Conservation (phyloP, 2,797 vertebrate genomes). For the Molossus molossus region DNA sequence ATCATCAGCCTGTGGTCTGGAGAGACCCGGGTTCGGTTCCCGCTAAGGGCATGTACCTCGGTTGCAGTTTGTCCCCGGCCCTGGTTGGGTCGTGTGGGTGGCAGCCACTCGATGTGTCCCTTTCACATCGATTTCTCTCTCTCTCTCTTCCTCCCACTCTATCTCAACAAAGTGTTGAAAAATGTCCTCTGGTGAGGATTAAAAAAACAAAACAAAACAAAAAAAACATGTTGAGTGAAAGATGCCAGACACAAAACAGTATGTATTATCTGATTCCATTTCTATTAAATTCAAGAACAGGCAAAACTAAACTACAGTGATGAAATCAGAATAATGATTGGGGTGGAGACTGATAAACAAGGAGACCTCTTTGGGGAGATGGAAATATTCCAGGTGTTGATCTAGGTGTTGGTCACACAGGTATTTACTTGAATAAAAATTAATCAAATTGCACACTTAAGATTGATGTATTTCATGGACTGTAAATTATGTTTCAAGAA, state of each 20-base stretch:
- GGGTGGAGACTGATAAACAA: background rate
- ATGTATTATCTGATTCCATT: background rate
- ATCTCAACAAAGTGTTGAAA: no score
- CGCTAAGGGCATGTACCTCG: no score
- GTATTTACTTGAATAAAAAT: conserved; percentile 44
- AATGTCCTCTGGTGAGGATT: no score
- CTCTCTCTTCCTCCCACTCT: no score
- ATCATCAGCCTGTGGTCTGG: no score
- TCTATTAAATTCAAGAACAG: conserved; percentile 26
- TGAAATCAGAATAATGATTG: conserved; percentile 19
- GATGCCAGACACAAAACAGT: background rate
- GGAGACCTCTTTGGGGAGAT: background rate
- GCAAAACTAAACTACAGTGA: background rate
- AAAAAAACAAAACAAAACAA: no score
- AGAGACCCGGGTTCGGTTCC: no score
- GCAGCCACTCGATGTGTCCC: no score
- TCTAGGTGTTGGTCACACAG: conserved; percentile 6
- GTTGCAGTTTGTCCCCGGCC: no score
- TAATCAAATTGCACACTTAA: conserved; percentile 5
- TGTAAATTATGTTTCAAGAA: conserved; percentile 33
- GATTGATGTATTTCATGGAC: conserved; percentile 5
- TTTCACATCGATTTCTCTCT: no score
- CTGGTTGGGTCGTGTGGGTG: no score
- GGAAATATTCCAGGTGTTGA: conserved; percentile 30
- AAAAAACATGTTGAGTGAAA: background rate